These are phyloP conservation scores for Rhinolophus sinicus DNA, from an alignment of 2,113 vertebrate genomes.

Conservation along the genomic window DNA sequence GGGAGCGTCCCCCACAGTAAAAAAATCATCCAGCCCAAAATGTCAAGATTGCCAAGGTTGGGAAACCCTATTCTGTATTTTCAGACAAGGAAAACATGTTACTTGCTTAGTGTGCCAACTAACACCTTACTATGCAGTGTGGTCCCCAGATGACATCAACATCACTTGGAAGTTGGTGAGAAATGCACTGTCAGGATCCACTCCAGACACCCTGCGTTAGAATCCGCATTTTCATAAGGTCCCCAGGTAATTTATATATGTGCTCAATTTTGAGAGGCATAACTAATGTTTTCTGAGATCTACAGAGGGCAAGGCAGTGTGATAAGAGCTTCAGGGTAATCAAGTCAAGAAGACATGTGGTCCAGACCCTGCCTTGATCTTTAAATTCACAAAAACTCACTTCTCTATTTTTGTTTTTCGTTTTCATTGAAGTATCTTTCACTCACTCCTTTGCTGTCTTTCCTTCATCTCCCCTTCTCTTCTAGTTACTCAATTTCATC, in stretches of 20 bases:
- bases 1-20: background rate
- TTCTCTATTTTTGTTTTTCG: background rate
- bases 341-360: background rate
- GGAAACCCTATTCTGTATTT: background rate
- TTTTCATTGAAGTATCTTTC: background rate
- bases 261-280: background rate
- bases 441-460: background rate
- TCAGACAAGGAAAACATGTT: background rate
- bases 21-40: background rate
- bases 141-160: background rate
- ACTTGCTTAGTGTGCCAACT: background rate
- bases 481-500: background rate
- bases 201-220: background rate
- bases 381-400: background rate
- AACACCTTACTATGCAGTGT: background rate
- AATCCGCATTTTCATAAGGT: background rate
- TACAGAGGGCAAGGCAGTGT: background rate
- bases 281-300: background rate
- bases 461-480: background rate
- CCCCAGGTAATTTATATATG: accelerated
- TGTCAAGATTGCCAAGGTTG: background rate
- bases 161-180: background rate
- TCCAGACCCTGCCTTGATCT: background rate
- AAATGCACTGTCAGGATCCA: background rate
- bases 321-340: background rate